Evolutionary conservation across 2,888 invertebrate genomes (phyloP), one percentile per base, ranked within the genome.

Genomic region (Brenthis daphne): DNA sequence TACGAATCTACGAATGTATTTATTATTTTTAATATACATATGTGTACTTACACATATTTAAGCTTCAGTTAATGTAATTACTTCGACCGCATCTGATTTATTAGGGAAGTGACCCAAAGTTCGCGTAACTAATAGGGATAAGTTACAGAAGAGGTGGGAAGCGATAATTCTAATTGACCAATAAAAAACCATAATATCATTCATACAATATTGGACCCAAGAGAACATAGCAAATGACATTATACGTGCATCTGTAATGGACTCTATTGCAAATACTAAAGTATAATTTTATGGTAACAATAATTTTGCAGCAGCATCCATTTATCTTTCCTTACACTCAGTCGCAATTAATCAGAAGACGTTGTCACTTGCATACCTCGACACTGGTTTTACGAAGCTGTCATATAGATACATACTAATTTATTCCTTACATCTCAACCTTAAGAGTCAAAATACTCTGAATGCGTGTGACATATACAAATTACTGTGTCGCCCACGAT

Each of bases 321-420:
- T 90, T 89, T 90, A 90, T 90, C 90, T 90, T 87, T 80, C 80
- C 82, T 83, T 85, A 85, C 85, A 86, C 86, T 84, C 83, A 81
- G 83, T 82, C 82, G 90, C 89, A 89, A 91, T 91, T 90, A 90
- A 90, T 91, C 90, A 91, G 89, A 82, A 76, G 83, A 82, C 85
- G 88, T 87, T 90, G 90, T 90, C 90, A 89, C 86, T 86, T 78
- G 78, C 77, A 78, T 73, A 76, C 78, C 73, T 70, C 75, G 75
- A 73, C 77, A 76, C 76, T 68, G 71, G 76, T 76, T 76, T 76
- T 75, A 76, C 78, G 73, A 73, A 74, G 68, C 68, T 74, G 72
- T 75, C 74, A 75, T 73, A 75, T 73, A 70, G 66, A 57, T 51
- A 61, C 71, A 73, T 58, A 71, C 74, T 74, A 79, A 76, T 76